These are phyloP conservation scores for Drosophila ercepeae DNA, from an alignment of 1,140 invertebrate species.

Conservation along the genomic window DNA sequence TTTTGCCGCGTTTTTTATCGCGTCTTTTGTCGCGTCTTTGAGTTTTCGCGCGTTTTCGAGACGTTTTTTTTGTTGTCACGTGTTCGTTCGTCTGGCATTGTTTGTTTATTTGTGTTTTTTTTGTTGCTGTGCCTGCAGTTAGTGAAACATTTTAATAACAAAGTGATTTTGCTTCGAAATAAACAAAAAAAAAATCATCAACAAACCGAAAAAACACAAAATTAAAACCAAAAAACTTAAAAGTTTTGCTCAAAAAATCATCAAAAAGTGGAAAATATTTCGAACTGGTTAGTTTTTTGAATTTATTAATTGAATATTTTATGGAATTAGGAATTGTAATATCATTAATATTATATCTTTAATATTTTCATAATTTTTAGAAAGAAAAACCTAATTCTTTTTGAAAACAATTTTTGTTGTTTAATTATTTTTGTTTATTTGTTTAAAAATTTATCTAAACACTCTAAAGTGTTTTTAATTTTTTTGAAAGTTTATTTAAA, in stretches of 20 bases:
- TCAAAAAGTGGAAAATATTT: background rate
- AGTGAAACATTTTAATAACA: background rate
- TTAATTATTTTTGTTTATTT: too few species aligned
- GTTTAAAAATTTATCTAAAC: too few species aligned
- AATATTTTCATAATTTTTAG: too few species aligned
- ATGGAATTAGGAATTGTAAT: too few species aligned
- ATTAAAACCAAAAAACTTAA: background rate
- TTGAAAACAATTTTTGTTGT: too few species aligned
- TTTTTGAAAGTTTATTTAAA: too few species aligned
- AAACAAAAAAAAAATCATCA: background rate
- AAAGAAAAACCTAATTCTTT: too few species aligned
- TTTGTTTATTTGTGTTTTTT: constrained; percentile 30
- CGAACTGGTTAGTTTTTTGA: background rate
- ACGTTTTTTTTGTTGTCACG: constrained; percentile 8
- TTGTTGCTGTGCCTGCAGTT: constrained; percentile 35
- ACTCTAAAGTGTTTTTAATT: too few species aligned
- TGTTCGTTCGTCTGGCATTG: constrained; percentile 32
- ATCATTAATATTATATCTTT: too few species aligned
- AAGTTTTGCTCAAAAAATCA: background rate
- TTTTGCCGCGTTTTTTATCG: constrained; percentile 13
- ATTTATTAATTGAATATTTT: background rate
- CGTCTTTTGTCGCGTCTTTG: constrained; percentile 18
- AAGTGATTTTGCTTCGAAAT: background rate
- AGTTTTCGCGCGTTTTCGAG: constrained; percentile 31
- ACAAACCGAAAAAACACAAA: background rate